phyloP scores from a whole-genome alignment of 1,140 invertebrate genomes.

The Hyles vespertilio region DNA sequence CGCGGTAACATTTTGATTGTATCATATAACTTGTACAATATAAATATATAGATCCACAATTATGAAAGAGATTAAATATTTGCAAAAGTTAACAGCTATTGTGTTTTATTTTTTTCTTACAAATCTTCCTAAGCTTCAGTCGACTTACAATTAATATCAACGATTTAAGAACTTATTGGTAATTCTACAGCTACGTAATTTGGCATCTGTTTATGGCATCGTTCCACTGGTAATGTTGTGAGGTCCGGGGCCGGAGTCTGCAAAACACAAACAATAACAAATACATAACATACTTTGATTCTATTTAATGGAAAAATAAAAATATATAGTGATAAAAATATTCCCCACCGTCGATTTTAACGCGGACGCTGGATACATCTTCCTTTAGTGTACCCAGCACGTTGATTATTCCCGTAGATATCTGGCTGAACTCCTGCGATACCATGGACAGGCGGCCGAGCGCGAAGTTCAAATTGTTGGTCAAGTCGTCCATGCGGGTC shows the following conservation, averaged over 20 bases:
- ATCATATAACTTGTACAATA: conserved; percentile 77
- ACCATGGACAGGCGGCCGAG: conserved; percentile 87
- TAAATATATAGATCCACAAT: conserved; percentile 77
- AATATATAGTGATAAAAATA: too few relatives aligned
- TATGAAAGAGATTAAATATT: conserved; percentile 77
- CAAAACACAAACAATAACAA: conserved; percentile 22
- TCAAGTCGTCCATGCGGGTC: conserved; percentile 87
- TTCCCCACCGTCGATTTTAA: conserved; percentile 71
- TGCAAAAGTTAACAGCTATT: conserved; percentile 70
- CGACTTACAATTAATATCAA: conserved; percentile 25
- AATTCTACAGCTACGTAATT: conserved; percentile 36
- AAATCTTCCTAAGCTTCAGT: conserved; percentile 30
- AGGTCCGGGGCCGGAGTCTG: conserved; percentile 61
- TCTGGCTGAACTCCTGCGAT: conserved; percentile 90
- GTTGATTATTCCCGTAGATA: conserved; percentile 83
- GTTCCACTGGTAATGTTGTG: conserved; percentile 38
- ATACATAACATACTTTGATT: too few relatives aligned
- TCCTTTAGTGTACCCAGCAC: conserved; percentile 84
- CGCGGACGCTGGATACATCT: conserved; percentile 81
- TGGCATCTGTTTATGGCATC: conserved; percentile 31
- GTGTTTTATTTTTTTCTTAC: conserved; percentile 48
- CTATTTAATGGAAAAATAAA: too few relatives aligned
- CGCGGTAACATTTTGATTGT: conserved; percentile 67
- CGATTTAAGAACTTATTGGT: conserved; percentile 28
- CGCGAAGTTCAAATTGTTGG: conserved; percentile 90